Percentiles rank a stretch among this genome's conserved stretches.
These are phyloP conservation scores for Neoseiulus cucumeris DNA, from an alignment of 1,140 invertebrate species.

Conservation along the genomic window DNA sequence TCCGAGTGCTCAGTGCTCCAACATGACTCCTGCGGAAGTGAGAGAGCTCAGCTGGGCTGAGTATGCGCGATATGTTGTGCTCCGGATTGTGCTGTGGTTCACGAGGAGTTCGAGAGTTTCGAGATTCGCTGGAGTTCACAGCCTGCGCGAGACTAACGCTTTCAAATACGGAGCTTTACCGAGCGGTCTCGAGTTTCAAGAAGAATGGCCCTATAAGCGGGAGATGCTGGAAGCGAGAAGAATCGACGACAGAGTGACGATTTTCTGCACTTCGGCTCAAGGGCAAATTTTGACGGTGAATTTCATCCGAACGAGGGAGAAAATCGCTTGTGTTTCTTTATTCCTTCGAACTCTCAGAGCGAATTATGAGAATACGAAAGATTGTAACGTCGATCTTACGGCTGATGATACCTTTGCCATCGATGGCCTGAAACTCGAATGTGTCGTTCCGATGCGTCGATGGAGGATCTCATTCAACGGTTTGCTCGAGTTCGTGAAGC, in stretches of 20 bases:
- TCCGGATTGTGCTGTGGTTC: neutral
- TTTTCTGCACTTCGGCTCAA: neutral
- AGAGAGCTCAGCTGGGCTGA: neutral
- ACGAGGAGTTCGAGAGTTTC: neutral
- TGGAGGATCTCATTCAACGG: conserved; percentile 1
- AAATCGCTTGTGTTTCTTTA: neutral
- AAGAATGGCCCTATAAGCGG: neutral
- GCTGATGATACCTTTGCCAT: neutral
- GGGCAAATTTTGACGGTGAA: neutral
- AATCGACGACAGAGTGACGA: neutral
- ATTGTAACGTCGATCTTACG: neutral
- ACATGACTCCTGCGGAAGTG: no score
- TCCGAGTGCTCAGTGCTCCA: no score
- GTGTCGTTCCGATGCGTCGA: neutral
- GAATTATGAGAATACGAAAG: neutral
- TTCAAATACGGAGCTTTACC: neutral
- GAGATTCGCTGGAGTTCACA: neutral
- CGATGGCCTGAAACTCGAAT: neutral
- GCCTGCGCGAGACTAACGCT: neutral
- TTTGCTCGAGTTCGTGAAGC: neutral
- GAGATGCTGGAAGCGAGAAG: no score
- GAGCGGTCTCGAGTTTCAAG: neutral
- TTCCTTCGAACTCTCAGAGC: neutral
- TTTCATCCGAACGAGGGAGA: neutral
- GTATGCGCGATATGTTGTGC: neutral